These are phyloP conservation scores for Trachelus iudaicus DNA, from an alignment of 2,888 invertebrate genomes.

Conservation along the genomic window DNA sequence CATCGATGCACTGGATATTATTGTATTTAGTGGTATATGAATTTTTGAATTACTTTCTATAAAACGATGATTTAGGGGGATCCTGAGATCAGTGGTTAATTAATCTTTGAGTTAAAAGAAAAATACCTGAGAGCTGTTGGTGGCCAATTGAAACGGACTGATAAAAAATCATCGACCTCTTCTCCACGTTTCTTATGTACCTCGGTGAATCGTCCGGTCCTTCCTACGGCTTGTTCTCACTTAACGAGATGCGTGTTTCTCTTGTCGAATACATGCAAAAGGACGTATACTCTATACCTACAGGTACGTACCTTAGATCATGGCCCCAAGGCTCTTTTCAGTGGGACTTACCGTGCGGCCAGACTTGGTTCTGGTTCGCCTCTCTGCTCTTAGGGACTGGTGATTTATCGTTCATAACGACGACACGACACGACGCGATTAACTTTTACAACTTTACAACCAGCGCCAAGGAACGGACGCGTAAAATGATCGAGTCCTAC, in stretches of 20 bases:
- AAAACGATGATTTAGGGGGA: not conserved
- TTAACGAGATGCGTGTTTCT: constrained; percentile 52
- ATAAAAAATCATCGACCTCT: not conserved
- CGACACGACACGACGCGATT: constrained; percentile 21
- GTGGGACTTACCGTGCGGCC: not conserved
- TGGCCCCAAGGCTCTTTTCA: not conserved
- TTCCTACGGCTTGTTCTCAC: constrained; percentile 41
- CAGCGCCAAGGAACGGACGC: constrained; percentile 1
- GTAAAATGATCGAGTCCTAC: constrained; percentile 10
- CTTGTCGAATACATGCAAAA: constrained; percentile 6
- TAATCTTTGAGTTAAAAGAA: not conserved
- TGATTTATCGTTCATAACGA: constrained; percentile 34
- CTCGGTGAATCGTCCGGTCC: constrained; percentile 32
- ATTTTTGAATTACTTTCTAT: not conserved
- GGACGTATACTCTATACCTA: not conserved
- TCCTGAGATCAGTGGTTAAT: not conserved
- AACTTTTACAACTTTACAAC: constrained; percentile 26
- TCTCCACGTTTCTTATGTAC: not conserved
- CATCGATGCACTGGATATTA: not conserved
- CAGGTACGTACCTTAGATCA: not conserved
- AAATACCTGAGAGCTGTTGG: not conserved
- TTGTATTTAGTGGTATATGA: not conserved
- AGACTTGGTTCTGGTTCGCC: not conserved
- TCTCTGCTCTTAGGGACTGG: constrained; percentile 6
- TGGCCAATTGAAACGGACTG: not conserved